A percentile compares a stretch with the other conserved stretches of the same genome.
These are phyloP conservation scores for Phoeniculus purpureus DNA, from an alignment of 2,797 vertebrate species.

Conservation along the genomic window DNA sequence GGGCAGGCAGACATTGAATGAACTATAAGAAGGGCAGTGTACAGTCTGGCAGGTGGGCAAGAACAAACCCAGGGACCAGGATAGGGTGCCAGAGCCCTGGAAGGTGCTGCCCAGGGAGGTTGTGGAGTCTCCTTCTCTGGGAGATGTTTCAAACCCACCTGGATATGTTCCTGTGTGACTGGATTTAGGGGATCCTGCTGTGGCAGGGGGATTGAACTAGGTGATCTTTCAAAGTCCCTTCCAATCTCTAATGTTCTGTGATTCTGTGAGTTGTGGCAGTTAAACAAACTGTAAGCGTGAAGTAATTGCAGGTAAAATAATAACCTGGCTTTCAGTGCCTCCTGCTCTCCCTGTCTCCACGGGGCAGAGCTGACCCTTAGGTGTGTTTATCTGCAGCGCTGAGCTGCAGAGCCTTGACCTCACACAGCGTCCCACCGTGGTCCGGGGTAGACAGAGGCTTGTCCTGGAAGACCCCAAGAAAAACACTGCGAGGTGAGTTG, in stretches of 20 bases:
- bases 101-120: too few relatives aligned
- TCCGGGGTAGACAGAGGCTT: neutral
- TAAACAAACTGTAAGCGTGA: neutral
- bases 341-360: neutral
- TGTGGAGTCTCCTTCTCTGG: too few relatives aligned
- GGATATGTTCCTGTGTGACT: neutral
- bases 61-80: too few relatives aligned
- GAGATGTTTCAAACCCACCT: too few relatives aligned
- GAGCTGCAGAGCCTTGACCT: neutral
- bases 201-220: too few relatives aligned
- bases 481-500: accelerated
- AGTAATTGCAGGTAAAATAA: neutral
- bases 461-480: accelerated
- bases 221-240: too few relatives aligned
- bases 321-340: neutral
- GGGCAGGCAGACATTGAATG: too few relatives aligned
- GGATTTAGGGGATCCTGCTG: too few relatives aligned
- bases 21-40: too few relatives aligned
- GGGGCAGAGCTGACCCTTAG: neutral
- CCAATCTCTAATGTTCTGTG: too few relatives aligned
- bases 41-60: too few relatives aligned
- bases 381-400: neutral
- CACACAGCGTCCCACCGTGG: accelerated
- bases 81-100: too few relatives aligned
- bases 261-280: neutral